Percentiles rank a stretch among this genome's conserved stretches.
Evolutionary conservation across 2,113 vertebrate species (phyloP).

Genomic region (Lophura nycthemera): DNA sequence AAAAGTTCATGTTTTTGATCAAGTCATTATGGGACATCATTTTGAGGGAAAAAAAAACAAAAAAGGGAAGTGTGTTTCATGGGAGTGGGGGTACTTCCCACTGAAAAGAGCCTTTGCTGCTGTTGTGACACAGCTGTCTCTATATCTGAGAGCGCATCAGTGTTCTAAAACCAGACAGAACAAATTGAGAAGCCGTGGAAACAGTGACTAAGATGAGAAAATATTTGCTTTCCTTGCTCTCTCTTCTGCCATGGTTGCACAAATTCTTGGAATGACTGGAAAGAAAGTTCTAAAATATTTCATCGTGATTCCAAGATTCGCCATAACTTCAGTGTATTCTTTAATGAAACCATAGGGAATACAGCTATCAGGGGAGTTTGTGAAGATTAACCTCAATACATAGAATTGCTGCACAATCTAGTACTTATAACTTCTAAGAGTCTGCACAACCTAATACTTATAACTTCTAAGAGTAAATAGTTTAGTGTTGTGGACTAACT

Average conservation of each 20-base stretch:
- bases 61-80: neutral
- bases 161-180: neutral
- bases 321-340: neutral
- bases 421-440: neutral
- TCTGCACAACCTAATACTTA: neutral
- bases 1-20: neutral
- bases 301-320: neutral
- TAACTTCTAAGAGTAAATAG: neutral
- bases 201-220: neutral
- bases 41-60: neutral
- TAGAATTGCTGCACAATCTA: neutral
- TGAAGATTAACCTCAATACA: neutral
- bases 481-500: neutral
- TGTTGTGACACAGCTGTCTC: neutral
- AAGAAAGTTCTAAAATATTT: neutral
- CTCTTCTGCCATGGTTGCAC: neutral
- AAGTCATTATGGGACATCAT: neutral
- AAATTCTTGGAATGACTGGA: neutral
- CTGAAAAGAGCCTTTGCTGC: neutral
- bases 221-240: neutral
- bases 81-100: neutral
- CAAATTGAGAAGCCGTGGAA: neutral
- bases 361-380: neutral
- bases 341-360: neutral
- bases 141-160: neutral